Evolutionary conservation across 2,113 vertebrate species (phyloP).

Genomic region (Andinoacara biseriatus): DNA sequence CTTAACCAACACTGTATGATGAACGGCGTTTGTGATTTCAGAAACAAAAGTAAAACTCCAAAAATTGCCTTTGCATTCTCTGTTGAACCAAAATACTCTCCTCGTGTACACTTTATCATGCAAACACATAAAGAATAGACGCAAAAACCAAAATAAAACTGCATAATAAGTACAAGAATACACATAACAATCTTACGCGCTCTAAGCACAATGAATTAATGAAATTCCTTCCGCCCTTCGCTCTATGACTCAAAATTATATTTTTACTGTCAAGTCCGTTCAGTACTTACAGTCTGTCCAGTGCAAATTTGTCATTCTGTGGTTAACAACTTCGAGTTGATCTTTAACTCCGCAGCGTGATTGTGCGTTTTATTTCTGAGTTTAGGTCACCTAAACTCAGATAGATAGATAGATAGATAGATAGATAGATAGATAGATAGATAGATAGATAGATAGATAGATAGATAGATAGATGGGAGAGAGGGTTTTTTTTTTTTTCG

Average conservation of each 20-base stretch:
- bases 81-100: background rate
- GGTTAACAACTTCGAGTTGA: background rate
- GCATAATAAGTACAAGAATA: no score
- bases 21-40: background rate
- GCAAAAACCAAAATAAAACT: no score
- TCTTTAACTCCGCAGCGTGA: background rate
- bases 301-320: background rate
- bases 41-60: background rate
- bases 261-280: background rate
- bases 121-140: no score
- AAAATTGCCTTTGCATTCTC: background rate
- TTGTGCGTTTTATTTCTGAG: background rate
- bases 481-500: background rate
- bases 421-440: background rate
- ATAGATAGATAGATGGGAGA: background rate
- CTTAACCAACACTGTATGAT: background rate
- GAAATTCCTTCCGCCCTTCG: background rate
- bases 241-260: background rate
- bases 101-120: background rate
- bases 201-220: background rate
- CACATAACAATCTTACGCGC: no score
- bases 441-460: slow-evolving; percentile 1
- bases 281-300: background rate
- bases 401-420: background rate
- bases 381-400: background rate